A percentile compares a stretch with the other conserved stretches of the same genome.
Evolutionary conservation across 2,797 vertebrate genomes (phyloP).

Genomic region (Anguilla anguilla): DNA sequence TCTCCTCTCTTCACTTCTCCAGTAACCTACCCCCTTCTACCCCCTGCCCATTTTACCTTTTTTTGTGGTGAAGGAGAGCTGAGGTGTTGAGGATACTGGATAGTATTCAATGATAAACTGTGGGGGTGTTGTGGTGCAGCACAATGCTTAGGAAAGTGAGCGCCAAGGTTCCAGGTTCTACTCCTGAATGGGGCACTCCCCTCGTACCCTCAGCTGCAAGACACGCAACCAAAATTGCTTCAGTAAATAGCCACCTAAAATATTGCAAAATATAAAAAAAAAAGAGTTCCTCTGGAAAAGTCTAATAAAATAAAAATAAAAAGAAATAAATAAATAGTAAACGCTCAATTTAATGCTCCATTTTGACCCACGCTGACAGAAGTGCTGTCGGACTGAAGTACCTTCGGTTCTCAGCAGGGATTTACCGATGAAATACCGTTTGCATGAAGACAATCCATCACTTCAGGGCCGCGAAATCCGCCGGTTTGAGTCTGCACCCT

Average conservation of each 20-base stretch:
- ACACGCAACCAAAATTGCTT: no score
- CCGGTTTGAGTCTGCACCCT: background rate
- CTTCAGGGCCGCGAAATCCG: background rate
- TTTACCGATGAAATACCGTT: background rate
- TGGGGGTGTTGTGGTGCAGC: no score
- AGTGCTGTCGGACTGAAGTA: background rate
- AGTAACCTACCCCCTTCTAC: background rate
- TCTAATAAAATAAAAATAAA: no score
- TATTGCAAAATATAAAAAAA: no score
- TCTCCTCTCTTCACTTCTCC: background rate
- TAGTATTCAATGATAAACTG: background rate
- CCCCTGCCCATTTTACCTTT: no score
- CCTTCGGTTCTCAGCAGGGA: background rate
- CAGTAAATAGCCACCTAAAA: no score
- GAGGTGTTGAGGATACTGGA: background rate
- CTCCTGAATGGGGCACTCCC: no score
- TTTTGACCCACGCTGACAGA: background rate
- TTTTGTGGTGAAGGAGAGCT: no score
- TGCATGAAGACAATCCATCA: conserved; percentile 6
- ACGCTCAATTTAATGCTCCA: background rate
- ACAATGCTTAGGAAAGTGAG: background rate
- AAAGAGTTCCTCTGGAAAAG: no score
- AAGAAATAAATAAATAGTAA: no score
- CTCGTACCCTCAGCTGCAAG: no score
- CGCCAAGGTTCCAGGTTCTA: no score